A percentile compares a stretch with the other conserved stretches of the same genome.
phyloP scores from a whole-genome alignment of 2,797 vertebrate species.

The Cichlasoma orientale region DNA sequence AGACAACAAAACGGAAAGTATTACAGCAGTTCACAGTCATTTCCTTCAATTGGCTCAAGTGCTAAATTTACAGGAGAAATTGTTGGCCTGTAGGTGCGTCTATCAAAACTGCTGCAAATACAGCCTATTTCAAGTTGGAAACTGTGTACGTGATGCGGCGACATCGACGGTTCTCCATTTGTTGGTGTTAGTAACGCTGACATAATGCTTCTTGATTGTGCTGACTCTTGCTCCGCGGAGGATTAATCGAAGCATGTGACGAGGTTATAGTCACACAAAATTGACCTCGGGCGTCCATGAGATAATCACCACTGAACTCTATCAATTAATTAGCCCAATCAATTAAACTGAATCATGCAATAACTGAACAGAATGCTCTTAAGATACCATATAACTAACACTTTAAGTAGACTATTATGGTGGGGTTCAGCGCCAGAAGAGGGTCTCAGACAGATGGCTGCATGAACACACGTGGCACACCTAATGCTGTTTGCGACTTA shows the following conservation, averaged over 20 bases:
- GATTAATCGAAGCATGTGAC: conserved; percentile 56
- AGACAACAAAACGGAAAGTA: background rate
- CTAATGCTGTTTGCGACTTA: conserved; percentile 66
- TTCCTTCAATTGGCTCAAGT: background rate
- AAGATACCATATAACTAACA: conserved; percentile 41
- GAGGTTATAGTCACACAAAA: conserved; percentile 58
- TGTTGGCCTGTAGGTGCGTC: background rate
- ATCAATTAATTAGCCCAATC: conserved; percentile 64
- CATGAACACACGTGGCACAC: conserved; percentile 51
- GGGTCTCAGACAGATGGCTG: conserved; percentile 53
- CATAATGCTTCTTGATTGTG: conserved; percentile 49
- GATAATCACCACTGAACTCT: conserved; percentile 40
- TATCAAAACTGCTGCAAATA: background rate
- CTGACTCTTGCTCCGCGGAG: conserved; percentile 49
- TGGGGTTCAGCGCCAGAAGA: conserved; percentile 33
- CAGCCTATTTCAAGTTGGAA: background rate
- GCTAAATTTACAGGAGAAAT: background rate
- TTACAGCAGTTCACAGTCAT: background rate
- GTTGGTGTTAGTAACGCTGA: conserved; percentile 57
- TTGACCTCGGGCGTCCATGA: conserved; percentile 49
- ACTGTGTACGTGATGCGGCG: conserved; percentile 23
- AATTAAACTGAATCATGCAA: conserved; percentile 56
- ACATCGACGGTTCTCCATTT: conserved; percentile 44
- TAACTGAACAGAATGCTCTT: conserved; percentile 54
- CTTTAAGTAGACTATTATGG: conserved; percentile 48